phyloP scores from a whole-genome alignment of 2,888 invertebrate species.

The Acleris holmiana region DNA sequence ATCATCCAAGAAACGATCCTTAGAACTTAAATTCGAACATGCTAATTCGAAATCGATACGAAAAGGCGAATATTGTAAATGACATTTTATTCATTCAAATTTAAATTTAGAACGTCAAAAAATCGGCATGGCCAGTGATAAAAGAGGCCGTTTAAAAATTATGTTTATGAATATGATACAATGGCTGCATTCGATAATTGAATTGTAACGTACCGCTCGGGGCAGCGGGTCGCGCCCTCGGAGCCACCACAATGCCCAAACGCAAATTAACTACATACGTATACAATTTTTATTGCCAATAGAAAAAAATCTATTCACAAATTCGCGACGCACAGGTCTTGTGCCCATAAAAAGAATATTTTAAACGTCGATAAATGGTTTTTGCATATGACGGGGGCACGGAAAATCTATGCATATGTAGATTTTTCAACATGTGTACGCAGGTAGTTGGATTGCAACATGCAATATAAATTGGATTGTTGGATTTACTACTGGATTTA shows the following conservation, averaged over 20 bases:
- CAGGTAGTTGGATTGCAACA: conserved; percentile 67
- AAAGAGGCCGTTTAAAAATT: conserved; percentile 65
- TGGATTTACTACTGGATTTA: conserved; percentile 64
- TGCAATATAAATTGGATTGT: conserved; percentile 71
- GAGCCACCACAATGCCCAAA: conserved; percentile 72
- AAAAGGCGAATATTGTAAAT: conserved; percentile 45
- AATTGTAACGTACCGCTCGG: conserved; percentile 66
- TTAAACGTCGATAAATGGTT: conserved; percentile 80
- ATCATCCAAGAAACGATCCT: conserved; percentile 77
- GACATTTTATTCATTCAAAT: conserved; percentile 63
- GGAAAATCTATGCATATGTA: conserved; percentile 57
- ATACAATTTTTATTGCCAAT: conserved; percentile 79
- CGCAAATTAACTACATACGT: conserved; percentile 78
- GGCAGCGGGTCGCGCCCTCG: conserved; percentile 80
- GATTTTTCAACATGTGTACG: conserved; percentile 73
- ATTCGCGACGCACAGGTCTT: conserved; percentile 72
- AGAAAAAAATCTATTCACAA: conserved; percentile 73
- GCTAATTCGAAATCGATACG: conserved; percentile 77
- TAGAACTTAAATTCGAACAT: conserved; percentile 68
- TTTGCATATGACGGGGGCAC: conserved; percentile 75
- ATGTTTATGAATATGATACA: conserved; percentile 66
- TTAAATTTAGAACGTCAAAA: conserved; percentile 65
- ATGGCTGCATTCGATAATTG: conserved; percentile 67
- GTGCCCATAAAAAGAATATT: conserved; percentile 71
- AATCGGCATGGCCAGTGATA: conserved; percentile 70